Conservation (phyloP, 2,888 invertebrate species). For the Scaptomyza cyrtandrae region DNA sequence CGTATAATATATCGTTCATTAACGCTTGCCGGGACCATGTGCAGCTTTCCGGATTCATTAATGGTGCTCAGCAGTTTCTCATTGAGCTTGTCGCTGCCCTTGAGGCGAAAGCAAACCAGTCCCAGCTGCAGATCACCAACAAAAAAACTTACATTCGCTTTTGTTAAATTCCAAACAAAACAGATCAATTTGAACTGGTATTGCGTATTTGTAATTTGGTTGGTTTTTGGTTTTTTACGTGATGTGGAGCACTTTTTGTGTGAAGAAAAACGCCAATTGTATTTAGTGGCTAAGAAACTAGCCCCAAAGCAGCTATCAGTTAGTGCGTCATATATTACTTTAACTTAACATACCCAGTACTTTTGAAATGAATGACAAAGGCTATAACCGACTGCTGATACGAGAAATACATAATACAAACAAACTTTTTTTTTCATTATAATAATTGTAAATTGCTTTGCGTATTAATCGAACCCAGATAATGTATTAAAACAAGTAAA, state of each 20-base stretch:
- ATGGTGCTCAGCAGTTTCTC: conserved; percentile 96
- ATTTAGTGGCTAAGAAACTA: conserved; percentile 33
- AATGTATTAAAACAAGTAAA: no score
- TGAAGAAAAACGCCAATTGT: conserved; percentile 31
- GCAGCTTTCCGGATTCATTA: conserved; percentile 97
- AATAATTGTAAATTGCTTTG: no score
- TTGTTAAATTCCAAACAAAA: conserved; percentile 22
- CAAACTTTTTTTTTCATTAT: no score
- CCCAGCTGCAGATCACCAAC: conserved; percentile 88
- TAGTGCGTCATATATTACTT: conserved; percentile 28
- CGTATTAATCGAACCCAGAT: no score
- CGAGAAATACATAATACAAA: no score
- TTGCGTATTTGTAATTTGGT: conserved; percentile 52
- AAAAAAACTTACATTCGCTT: background rate
- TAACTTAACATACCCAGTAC: conserved; percentile 26
- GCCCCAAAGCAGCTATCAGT: conserved; percentile 50
- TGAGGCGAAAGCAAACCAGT: conserved; percentile 95
- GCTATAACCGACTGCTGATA: no score
- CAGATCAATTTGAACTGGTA: conserved; percentile 18
- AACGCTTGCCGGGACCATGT: conserved; percentile 97
- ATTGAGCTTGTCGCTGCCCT: conserved; percentile 92
- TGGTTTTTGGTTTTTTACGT: conserved; percentile 38
- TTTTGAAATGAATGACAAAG: background rate
- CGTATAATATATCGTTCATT: conserved; percentile 96
- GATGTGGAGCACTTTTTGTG: conserved; percentile 10